A percentile compares a stretch with the other conserved stretches of the same genome.
These are phyloP conservation scores for Hypocryptadius cinnamomeus DNA, from an alignment of 2,113 vertebrate genomes.

Conservation along the genomic window DNA sequence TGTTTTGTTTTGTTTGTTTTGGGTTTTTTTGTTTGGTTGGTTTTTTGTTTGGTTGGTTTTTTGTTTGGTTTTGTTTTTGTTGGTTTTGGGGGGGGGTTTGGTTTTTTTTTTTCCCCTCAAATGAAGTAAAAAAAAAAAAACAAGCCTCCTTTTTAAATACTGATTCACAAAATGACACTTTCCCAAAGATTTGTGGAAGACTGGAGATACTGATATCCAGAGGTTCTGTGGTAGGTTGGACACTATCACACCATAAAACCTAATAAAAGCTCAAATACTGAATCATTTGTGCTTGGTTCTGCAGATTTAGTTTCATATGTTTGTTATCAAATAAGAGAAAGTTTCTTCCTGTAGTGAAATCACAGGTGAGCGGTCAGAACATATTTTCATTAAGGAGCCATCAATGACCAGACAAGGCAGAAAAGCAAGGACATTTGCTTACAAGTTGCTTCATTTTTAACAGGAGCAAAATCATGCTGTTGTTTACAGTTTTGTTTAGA, in stretches of 20 bases:
- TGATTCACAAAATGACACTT: neutral
- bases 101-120: fast-evolving
- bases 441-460: neutral
- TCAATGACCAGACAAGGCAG: neutral
- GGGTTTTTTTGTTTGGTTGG: too few relatives aligned
- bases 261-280: neutral
- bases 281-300: neutral
- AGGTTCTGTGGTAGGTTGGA: neutral
- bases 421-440: neutral
- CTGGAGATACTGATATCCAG: neutral
- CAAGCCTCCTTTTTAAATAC: neutral
- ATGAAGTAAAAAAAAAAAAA: neutral
- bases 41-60: too few relatives aligned
- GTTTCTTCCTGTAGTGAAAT: neutral
- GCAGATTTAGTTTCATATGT: neutral
- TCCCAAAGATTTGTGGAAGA: neutral
- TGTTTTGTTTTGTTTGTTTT: too few relatives aligned
- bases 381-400: neutral
- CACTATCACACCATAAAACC: neutral
- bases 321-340: neutral
- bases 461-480: neutral
- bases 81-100: too few relatives aligned
- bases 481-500: neutral
- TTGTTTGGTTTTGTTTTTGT: too few relatives aligned
- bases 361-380: neutral